A percentile compares a stretch with the other conserved stretches of the same genome.
phyloP scores from a whole-genome alignment of 2,113 vertebrate genomes.

The Caloenas nicobarica region DNA sequence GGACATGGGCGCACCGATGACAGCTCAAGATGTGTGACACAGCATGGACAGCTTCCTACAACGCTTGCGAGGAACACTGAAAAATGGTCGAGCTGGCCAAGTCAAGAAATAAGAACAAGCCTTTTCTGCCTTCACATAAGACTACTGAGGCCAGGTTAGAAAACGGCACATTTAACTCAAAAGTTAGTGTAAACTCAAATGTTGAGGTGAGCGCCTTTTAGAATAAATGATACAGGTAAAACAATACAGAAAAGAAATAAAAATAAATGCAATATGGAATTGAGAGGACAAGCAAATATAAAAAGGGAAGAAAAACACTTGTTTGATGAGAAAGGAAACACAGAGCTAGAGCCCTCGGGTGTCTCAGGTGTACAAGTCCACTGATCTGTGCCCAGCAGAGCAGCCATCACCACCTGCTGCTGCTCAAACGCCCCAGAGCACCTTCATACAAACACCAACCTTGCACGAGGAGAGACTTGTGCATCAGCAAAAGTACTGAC shows the following conservation, averaged over 20 bases:
- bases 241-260: neutral
- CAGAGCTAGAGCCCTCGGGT: neutral
- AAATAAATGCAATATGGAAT: neutral
- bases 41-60: neutral
- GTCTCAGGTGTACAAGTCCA: neutral
- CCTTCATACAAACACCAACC: neutral
- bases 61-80: neutral
- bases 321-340: neutral
- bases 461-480: neutral
- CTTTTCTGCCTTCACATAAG: neutral
- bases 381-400: neutral
- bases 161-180: neutral
- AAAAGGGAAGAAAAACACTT: neutral
- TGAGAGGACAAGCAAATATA: neutral
- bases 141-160: neutral
- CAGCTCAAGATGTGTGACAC: neutral
- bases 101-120: neutral
- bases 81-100: neutral
- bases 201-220: neutral
- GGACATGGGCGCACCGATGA: neutral
- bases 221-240: neutral
- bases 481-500: neutral
- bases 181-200: neutral
- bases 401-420: fast-evolving
- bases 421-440: neutral